Evolutionary conservation across 2,888 invertebrate species (phyloP).

Genomic region (Metellina segmentata): DNA sequence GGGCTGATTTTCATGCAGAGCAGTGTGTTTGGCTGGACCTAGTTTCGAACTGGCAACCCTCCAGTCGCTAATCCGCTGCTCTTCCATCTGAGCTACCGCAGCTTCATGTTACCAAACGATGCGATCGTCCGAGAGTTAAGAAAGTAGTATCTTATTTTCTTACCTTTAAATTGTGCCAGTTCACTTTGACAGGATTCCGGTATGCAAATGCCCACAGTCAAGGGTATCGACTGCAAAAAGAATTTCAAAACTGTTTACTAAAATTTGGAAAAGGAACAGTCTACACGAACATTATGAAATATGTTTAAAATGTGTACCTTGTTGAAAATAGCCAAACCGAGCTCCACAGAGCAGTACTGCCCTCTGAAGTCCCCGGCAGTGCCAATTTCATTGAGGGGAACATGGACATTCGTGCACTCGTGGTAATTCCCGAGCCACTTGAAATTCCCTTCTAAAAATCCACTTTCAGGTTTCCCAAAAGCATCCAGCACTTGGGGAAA

Average conservation of each 20-base stretch:
- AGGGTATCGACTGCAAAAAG: neutral
- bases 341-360: slow-evolving; percentile 23
- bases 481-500: slow-evolving; percentile 48
- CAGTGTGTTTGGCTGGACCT: no score
- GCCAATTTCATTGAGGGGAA: neutral
- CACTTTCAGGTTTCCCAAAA: slow-evolving; percentile 55
- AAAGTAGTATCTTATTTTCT: neutral
- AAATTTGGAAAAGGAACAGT: no score
- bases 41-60: no score
- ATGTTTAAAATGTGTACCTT: neutral
- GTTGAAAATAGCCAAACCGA: neutral
- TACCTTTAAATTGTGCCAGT: neutral
- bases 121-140: no score
- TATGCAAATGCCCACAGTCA: neutral
- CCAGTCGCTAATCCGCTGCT: no score
- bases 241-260: no score
- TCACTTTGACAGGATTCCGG: neutral
- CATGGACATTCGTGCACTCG: slow-evolving; percentile 30
- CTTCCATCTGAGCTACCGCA: no score
- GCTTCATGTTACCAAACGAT: no score
- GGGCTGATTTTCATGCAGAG: no score
- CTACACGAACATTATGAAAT: neutral
- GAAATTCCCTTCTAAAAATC: slow-evolving; percentile 39
- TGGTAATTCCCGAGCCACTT: slow-evolving; percentile 50
- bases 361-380: slow-evolving; percentile 26